These are phyloP conservation scores for Elachura formosa DNA, from an alignment of 2,113 vertebrate genomes.

Conservation along the genomic window DNA sequence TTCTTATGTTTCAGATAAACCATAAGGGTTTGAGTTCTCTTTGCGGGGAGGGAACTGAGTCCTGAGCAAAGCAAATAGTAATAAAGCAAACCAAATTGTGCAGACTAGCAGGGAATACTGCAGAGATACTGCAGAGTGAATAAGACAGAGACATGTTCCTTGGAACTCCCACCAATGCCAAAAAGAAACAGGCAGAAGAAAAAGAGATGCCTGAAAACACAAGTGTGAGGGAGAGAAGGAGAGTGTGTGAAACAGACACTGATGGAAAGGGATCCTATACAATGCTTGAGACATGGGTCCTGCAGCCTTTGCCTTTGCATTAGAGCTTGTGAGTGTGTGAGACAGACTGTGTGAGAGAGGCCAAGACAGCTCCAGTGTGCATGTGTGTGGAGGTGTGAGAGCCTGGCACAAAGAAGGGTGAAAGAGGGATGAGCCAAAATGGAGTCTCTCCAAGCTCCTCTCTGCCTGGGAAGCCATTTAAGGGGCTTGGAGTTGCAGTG, in stretches of 20 bases:
- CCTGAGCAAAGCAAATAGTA: neutral
- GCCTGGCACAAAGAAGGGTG: neutral
- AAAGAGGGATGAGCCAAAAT: neutral
- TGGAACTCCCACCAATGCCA: neutral
- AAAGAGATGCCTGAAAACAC: neutral
- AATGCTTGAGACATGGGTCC: neutral
- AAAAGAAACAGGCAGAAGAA: neutral
- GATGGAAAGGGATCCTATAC: neutral
- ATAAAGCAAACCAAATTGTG: neutral
- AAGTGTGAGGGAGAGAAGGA: neutral
- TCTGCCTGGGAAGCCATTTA: neutral
- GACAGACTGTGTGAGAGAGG: neutral
- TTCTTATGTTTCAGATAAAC: neutral
- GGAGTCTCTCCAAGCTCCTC: neutral
- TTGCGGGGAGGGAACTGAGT: neutral
- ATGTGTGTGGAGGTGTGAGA: accelerated
- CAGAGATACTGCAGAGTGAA: neutral
- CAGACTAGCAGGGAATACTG: neutral
- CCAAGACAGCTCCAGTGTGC: accelerated
- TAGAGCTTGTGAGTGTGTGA: neutral
- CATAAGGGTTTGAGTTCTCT: neutral
- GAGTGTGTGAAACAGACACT: neutral
- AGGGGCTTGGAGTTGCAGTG: accelerated
- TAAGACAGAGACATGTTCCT: neutral
- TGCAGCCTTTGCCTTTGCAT: neutral